These are phyloP conservation scores for Chloroceryle amazona DNA, from an alignment of 2,797 vertebrate species.

Conservation along the genomic window DNA sequence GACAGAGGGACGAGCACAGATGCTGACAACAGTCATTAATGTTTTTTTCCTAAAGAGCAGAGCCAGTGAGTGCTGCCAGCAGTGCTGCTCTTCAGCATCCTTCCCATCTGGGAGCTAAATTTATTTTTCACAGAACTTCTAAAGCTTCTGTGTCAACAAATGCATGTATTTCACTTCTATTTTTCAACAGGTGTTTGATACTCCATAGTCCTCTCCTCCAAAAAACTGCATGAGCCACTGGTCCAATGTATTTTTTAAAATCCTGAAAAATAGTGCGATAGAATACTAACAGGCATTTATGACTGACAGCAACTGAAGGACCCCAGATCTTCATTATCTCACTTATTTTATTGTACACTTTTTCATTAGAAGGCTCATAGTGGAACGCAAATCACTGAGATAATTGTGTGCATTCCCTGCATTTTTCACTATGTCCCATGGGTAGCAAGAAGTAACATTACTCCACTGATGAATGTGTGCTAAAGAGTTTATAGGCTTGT, in stretches of 20 bases:
- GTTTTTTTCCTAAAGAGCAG: background rate
- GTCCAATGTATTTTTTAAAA: background rate
- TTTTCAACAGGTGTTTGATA: background rate
- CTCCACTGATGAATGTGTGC: conserved; percentile 59
- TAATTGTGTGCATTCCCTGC: conserved; percentile 34
- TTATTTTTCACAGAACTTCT: background rate
- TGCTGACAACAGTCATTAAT: background rate
- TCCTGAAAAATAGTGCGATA: conserved; percentile 35
- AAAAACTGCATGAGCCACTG: background rate
- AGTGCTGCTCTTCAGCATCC: background rate
- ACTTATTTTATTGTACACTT: conserved; percentile 55
- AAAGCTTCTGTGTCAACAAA: background rate
- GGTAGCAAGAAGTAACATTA: conserved; percentile 71
- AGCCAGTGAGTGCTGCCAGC: rapidly evolving
- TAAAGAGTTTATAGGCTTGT: conserved; percentile 61
- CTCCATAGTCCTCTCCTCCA: background rate
- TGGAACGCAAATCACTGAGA: conserved; percentile 27
- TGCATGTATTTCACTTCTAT: background rate
- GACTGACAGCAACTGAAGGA: conserved; percentile 18
- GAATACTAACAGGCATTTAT: conserved; percentile 31
- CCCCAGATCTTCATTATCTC: conserved; percentile 62
- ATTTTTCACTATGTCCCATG: conserved; percentile 19
- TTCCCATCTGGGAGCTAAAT: background rate
- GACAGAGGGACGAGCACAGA: background rate
- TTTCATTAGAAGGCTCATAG: conserved; percentile 29